Percentiles rank a stretch among this genome's conserved stretches.
Conservation (phyloP, 2,797 vertebrate genomes). For the Menidia menidia region DNA sequence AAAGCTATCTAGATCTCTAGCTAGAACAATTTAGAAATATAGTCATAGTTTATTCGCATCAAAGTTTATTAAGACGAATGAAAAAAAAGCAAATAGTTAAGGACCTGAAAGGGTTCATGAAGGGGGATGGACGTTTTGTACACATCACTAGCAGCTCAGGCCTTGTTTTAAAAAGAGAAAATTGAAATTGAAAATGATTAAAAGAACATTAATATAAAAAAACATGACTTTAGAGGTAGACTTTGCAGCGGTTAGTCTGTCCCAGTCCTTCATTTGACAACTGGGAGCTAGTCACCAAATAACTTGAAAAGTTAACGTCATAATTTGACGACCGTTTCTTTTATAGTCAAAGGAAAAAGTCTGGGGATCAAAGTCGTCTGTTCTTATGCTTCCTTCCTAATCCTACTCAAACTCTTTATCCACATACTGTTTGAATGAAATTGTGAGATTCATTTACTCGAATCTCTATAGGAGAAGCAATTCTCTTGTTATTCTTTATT, state of each 20-base stretch:
- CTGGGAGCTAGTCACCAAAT: neutral
- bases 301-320: neutral
- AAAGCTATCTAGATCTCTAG: too few relatives aligned
- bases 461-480: neutral
- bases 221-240: neutral
- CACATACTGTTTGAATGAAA: neutral
- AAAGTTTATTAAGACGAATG: too few relatives aligned
- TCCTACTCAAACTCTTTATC: neutral
- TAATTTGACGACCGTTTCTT: conserved; percentile 3
- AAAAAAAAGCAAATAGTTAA: too few relatives aligned
- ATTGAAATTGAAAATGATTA: too few relatives aligned
- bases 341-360: neutral
- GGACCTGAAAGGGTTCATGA: too few relatives aligned
- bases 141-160: too few relatives aligned
- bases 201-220: neutral
- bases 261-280: neutral
- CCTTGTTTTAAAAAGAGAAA: too few relatives aligned
- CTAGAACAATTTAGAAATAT: too few relatives aligned
- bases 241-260: neutral
- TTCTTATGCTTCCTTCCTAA: neutral
- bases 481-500: conserved; percentile 6
- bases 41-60: too few relatives aligned
- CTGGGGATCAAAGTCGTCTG: neutral
- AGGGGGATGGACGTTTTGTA: too few relatives aligned
- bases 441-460: neutral